Evolutionary conservation across 2,113 vertebrate genomes (phyloP).

Genomic region (Vidua chalybeata): DNA sequence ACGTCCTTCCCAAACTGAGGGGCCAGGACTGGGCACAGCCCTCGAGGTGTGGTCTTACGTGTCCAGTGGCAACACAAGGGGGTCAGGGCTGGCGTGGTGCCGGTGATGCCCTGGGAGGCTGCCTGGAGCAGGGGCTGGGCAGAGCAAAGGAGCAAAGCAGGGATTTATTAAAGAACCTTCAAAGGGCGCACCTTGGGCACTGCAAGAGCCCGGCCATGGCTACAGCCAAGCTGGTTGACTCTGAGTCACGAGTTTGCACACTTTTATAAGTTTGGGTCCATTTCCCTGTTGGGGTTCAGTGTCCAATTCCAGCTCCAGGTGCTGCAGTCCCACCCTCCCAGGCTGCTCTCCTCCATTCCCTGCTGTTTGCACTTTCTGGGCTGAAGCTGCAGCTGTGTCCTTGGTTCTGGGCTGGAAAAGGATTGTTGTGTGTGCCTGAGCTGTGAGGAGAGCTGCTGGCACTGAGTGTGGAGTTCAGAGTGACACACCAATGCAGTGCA

Average conservation of each 20-base stretch:
- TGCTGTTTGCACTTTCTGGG: background rate
- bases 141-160: background rate
- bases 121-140: background rate
- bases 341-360: background rate
- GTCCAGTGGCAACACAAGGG: too few species aligned
- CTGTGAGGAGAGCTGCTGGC: background rate
- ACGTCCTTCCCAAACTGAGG: too few species aligned
- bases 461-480: background rate
- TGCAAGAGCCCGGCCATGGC: background rate
- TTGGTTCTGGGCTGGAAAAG: background rate
- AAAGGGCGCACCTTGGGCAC: background rate
- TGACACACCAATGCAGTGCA: accelerated
- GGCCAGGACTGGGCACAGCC: too few species aligned
- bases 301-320: background rate
- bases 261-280: background rate
- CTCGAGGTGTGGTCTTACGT: too few species aligned
- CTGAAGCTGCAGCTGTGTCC: accelerated
- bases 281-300: accelerated
- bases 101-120: background rate
- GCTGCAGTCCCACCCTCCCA: background rate
- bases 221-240: background rate
- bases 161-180: background rate
- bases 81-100: background rate
- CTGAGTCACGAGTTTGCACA: accelerated
- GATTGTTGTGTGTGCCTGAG: background rate